These are phyloP conservation scores for Drosophila bipectinata DNA, from an alignment of 1,140 invertebrate species.

Conservation along the genomic window DNA sequence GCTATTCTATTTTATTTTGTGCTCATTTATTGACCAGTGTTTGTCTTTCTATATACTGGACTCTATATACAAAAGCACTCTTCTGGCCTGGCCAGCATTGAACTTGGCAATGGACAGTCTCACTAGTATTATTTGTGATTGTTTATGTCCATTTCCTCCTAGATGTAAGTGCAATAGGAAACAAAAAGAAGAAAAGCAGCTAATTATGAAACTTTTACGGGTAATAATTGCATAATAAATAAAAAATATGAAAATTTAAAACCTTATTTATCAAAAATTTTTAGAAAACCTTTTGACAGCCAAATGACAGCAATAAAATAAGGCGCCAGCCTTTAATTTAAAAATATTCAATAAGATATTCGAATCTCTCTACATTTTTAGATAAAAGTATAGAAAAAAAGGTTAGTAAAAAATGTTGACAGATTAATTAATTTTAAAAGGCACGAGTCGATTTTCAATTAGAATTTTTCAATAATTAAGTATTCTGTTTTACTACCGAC, in stretches of 20 bases:
- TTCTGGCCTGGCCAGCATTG: constrained; percentile 28
- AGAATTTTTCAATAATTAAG: too few species aligned
- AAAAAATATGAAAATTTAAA: background rate
- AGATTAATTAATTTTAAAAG: too few species aligned
- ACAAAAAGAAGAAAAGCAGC: background rate
- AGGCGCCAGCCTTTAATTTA: too few species aligned
- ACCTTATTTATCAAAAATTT: too few species aligned
- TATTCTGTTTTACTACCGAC: too few species aligned
- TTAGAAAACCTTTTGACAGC: background rate
- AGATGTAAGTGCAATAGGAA: constrained; percentile 25
- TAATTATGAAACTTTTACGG: constrained; percentile 10
- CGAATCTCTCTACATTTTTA: too few species aligned
- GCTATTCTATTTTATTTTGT: constrained; percentile 33
- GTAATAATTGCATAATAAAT: background rate
- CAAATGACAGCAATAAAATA: too few species aligned
- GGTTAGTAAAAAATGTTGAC: too few species aligned
- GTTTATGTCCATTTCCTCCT: constrained; percentile 30
- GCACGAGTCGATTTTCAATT: too few species aligned
- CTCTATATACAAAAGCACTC: constrained; percentile 15
- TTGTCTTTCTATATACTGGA: constrained; percentile 43
- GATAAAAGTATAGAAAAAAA: too few species aligned
- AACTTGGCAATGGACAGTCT: constrained; percentile 47
- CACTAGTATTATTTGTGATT: constrained; percentile 39
- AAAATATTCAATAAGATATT: too few species aligned
- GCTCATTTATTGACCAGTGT: constrained; percentile 45